Evolutionary conservation across 2,888 invertebrate genomes (phyloP), one percentile per base, ranked within the genome.

Genomic region (Physocephala rufipes): DNA sequence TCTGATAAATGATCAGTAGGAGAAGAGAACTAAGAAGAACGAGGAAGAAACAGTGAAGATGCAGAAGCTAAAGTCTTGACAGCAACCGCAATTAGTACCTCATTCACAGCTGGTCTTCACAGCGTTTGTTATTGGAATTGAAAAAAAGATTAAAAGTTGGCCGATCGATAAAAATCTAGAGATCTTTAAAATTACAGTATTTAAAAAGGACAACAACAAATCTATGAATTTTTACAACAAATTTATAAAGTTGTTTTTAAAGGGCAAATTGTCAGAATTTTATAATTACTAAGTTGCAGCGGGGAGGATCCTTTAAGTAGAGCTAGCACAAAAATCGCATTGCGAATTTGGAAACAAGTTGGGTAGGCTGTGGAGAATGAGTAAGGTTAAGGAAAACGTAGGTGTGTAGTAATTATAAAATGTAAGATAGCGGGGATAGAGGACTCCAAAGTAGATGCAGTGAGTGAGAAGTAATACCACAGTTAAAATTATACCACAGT

Each of bases 141-240:
- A n/a, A 49, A 47, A 47, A 59, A 67, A 67, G 67, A 59, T 47
- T 49, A 47, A 30, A 47, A 59, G 59, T 67, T 47, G 61, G 59
- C 28, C 59, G 67, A 16, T 30, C 67, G 49, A 51, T 43, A 67
- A 55, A 55, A 67, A n/a, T n/a, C 47, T 28, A 67, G 73, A 66
- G 28, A 45, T 64, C 59, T 59, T 61, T 30, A 43, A 78, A 81
- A 80, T 80, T 80, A 80, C 81, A 75, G 78, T 80, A 80, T 80
- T 80, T 80, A 80, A 81, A 79, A 36, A 36, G 9, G 9, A 36
- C 36, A 36, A 36, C 36, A 36, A 36, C 36, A 36, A 36, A 4
- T 7, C 4, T 9, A 36, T 7, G 5, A 36, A 36, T 9, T 7
- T 7, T 9, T 7, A 36, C 36, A 36, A 36, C 36, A 36, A 78